A percentile compares a stretch with the other conserved stretches of the same genome.
Evolutionary conservation across 2,888 invertebrate genomes (phyloP).

Genomic region (Pyrrhosoma nymphula): DNA sequence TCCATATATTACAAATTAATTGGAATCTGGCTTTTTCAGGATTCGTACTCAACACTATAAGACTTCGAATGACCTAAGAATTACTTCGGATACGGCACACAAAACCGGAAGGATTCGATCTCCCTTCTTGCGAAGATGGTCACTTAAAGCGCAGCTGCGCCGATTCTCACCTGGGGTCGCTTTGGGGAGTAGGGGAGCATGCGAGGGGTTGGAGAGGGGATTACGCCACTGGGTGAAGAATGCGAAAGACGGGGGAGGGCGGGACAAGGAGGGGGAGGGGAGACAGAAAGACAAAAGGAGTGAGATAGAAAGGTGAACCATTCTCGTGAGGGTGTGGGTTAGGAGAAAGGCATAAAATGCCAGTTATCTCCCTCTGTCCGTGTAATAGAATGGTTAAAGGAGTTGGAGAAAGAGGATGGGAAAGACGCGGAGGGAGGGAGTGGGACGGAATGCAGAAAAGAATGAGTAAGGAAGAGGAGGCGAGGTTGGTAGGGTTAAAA

Average conservation of each 20-base stretch:
- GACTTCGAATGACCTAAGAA: no score
- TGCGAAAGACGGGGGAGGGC: not conserved
- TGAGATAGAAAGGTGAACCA: not conserved
- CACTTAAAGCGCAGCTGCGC: not conserved
- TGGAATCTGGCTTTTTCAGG: no score
- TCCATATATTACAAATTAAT: no score
- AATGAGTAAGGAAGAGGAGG: not conserved
- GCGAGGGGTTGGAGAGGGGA: not conserved
- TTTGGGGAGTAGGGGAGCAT: no score
- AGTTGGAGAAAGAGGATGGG: not conserved
- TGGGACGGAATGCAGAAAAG: not conserved
- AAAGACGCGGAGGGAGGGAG: not conserved
- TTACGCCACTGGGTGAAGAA: not conserved
- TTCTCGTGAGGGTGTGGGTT: no score
- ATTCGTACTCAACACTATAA: no score
- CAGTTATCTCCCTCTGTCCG: not conserved
- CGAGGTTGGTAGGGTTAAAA: not conserved
- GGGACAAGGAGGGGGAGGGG: not conserved
- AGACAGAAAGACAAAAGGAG: not conserved
- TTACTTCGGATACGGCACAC: no score
- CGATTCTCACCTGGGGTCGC: not conserved
- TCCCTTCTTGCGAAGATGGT: not conserved
- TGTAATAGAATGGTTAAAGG: constrained; percentile 7
- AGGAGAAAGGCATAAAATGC: not conserved
- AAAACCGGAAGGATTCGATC: no score